Percentiles rank a stretch among this genome's conserved stretches.
These are phyloP conservation scores for Meles meles DNA, from an alignment of 2,113 vertebrate species.

Conservation along the genomic window DNA sequence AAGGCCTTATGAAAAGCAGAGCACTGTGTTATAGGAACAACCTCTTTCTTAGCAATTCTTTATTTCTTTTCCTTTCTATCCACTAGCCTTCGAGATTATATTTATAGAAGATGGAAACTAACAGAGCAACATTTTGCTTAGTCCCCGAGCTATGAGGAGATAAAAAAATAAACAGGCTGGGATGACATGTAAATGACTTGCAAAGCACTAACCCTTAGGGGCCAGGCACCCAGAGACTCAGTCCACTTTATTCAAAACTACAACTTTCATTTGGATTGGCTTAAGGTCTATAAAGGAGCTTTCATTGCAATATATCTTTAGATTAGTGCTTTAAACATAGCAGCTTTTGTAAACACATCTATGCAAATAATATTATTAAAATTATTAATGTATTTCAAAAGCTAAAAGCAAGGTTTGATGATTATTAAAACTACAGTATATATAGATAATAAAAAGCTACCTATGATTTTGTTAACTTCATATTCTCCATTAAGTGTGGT, in stretches of 20 bases:
- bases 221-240: background rate
- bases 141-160: background rate
- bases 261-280: conserved; percentile 2
- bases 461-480: background rate
- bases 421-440: background rate
- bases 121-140: conserved; percentile 26
- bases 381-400: background rate
- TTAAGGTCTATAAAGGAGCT: background rate
- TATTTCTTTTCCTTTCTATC: background rate
- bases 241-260: conserved; percentile 60
- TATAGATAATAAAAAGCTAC: background rate
- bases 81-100: background rate
- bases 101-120: background rate
- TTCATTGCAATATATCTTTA: background rate
- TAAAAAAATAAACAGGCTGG: conserved; percentile 16
- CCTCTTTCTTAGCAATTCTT: background rate
- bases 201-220: background rate
- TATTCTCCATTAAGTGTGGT: background rate
- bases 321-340: background rate
- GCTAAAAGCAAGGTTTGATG: background rate
- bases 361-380: background rate
- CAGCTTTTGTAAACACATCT: background rate
- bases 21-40: background rate
- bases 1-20: background rate
- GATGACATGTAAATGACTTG: conserved; percentile 50